Evolutionary conservation across 2,113 vertebrate species (phyloP), one percentile per base, ranked within the genome.

Genomic region (Corvus cornix): DNA sequence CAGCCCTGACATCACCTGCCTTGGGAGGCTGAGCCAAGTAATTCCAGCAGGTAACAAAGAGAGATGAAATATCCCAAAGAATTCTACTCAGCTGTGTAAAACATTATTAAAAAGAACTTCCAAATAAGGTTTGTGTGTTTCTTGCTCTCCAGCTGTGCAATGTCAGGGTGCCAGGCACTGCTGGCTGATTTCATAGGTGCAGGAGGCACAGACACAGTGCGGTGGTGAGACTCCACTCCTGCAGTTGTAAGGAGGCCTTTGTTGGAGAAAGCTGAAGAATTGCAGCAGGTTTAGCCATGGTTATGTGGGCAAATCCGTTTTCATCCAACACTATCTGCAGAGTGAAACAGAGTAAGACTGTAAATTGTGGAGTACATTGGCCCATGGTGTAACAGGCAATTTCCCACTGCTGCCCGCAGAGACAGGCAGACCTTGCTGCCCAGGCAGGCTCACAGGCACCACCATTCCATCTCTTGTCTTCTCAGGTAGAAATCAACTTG

Each of bases 1-100:
- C 92, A 96, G 13, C 66, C 59, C 84, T 96, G 94, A 96, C 86
- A 87, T 96, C 88, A 74, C 46, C 83, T 89, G 70, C 52, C n/a
- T 49, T 13, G 81, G 69, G 58, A 95, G 62, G 13, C 53, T 72
- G 53, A 0, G 0, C 52, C 3, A 0, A 64, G 21, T 73, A 63
- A n/a, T 79, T 84, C 67, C 79, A 85, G 35, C 63, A 79, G 70
- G 73, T 59, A 81, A 63, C 48, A 83, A 46, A 91, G 35, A 31
- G 35, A 90, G 41, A 60, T 75, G 72, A 72, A 90, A 72, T 87
- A 90, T 48, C 49, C 41, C 24, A 16, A 62, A 66, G 41, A 84
- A 82, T 85, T 88, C 43, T 83, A 89, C 39, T 92, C 39, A 80
- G 37, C 49, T 63, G 24, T 39, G 16, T 78, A 82, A 93, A 89